Base-by-base conservation (phyloP, 1,140 invertebrate species). In the Leptopilina boulardi region DNA sequence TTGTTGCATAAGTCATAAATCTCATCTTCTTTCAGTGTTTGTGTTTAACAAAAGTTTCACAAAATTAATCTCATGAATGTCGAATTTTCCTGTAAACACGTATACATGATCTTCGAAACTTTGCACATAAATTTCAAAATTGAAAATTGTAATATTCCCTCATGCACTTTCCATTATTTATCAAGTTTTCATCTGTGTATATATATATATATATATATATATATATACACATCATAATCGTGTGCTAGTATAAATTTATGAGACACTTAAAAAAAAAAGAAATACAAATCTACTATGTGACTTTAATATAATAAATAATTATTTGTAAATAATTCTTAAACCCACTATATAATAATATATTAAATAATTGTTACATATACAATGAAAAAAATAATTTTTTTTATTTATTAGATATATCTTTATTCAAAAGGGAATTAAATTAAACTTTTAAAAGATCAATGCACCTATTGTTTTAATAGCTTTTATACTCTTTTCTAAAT, bases 1-100 rank as follows among this genome's bases (percentile, higher is more conserved):
- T 51, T 51, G 47, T 51, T 51, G 47, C 47, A 51, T n/a, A 51
- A 51, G 47, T 51, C 47, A 51, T 51, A 51, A 51, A 51, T 51
- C 47, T 51, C 47, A 8, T 51, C n/a, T 51, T 51, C 47, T 51
- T 51, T 51, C 44, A n/a, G 3, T 15, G 3, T 51, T 18, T 51
- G 47, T 1, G 47, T 51, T 51, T 51, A 51, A n/a, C n/a, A 18
- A 51, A 51, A 51, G 15, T 51, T 18, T 51, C 47, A 4, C 15
- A 18, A 51, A 51, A 51, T 51, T 51, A 51, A 18, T 51, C 47
- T 51, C 47, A 44, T 44, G 42, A 44, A 44, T 15, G 42, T 18
- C 15, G 47, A 51, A n/a, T 18, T 8, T 51, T 51, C 47, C 3
- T 18, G 47, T 13, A 13, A 51, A 51, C 15, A 51, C 5, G 5